phyloP scores from a whole-genome alignment of 2,888 invertebrate genomes.

The Ectobius pallidus region DNA sequence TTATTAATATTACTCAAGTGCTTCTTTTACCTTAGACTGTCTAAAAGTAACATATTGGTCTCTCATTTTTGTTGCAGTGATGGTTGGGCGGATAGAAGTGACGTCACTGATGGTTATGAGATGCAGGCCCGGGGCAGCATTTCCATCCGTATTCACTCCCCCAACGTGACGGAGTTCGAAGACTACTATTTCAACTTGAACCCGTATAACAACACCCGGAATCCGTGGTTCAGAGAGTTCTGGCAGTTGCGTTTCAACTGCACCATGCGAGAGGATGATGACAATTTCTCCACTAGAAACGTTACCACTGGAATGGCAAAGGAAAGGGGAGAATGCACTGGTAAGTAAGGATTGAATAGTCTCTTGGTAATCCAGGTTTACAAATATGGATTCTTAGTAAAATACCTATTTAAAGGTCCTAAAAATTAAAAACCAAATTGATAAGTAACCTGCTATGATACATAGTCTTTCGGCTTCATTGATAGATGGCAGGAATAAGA shows the following conservation, averaged over 20 bases:
- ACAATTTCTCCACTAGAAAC: slow-evolving; percentile 27
- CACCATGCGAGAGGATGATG: slow-evolving; percentile 51
- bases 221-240: slow-evolving; percentile 72
- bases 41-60: no score
- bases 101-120: slow-evolving; percentile 73
- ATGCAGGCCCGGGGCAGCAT: slow-evolving; percentile 71
- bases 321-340: neutral
- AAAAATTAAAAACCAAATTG: no score
- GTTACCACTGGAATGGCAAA: slow-evolving; percentile 40
- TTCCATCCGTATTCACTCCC: slow-evolving; percentile 77
- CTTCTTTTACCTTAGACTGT: no score
- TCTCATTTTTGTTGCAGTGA: slow-evolving; percentile 66
- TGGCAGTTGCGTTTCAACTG: slow-evolving; percentile 77
- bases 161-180: slow-evolving; percentile 68
- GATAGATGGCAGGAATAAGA: no score
- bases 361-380: no score
- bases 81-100: slow-evolving; percentile 76
- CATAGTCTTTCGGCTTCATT: no score
- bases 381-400: neutral
- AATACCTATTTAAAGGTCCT: no score
- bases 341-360: neutral
- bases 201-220: slow-evolving; percentile 52
- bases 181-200: slow-evolving; percentile 69
- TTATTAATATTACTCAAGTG: no score
- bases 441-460: no score